Evolutionary conservation across 2,888 invertebrate genomes (phyloP).

Genomic region (Branchellion lobata): DNA sequence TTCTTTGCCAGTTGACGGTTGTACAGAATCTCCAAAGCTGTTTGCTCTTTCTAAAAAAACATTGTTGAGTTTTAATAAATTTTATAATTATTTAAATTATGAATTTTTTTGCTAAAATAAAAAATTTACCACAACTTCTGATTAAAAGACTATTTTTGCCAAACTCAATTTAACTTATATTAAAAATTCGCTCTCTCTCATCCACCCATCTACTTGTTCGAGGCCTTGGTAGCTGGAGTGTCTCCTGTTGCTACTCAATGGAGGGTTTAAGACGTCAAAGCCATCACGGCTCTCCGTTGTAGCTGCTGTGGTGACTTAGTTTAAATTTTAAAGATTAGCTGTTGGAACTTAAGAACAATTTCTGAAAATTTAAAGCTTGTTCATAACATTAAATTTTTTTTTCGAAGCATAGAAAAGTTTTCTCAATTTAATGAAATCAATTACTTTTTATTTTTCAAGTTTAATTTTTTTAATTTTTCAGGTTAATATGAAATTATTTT

Average conservation of each 20-base stretch:
- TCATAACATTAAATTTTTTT: too few species aligned
- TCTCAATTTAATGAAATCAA: too few species aligned
- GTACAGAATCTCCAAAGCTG: slow-evolving; percentile 34
- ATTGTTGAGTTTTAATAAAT: neutral
- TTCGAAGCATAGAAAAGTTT: too few species aligned
- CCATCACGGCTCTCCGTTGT: neutral
- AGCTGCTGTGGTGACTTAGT: neutral
- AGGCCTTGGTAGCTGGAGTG: slow-evolving; percentile 48
- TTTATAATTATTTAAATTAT: neutral
- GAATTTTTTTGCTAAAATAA: neutral
- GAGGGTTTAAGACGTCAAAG: slow-evolving; percentile 12
- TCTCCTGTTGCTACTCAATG: slow-evolving; percentile 35
- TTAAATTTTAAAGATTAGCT: neutral
- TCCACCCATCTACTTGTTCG: slow-evolving; percentile 32
- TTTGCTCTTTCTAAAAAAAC: slow-evolving; percentile 27
- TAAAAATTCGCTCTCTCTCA: neutral
- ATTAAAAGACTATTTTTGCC: too few species aligned
- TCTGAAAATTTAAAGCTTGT: neutral
- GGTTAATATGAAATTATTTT: neutral
- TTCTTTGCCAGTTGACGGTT: slow-evolving; percentile 31
- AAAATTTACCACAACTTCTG: neutral
- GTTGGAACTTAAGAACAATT: neutral
- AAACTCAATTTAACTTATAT: neutral
- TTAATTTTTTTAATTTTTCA: neutral
- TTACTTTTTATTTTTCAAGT: too few species aligned